Evolutionary conservation across 2,797 vertebrate species (phyloP).

Genomic region (Trachurus trachurus): DNA sequence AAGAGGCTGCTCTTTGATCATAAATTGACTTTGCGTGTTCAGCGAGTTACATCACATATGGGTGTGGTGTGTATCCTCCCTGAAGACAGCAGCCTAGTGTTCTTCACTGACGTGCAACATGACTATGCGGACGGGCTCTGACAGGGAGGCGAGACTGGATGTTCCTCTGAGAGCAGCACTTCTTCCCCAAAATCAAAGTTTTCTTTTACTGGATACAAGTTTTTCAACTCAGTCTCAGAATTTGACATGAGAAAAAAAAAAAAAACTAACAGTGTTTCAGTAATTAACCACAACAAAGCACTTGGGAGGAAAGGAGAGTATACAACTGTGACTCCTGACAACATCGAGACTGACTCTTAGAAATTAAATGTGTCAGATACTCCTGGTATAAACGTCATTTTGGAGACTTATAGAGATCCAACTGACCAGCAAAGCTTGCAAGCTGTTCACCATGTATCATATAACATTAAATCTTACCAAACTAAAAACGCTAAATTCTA

Average conservation of each 20-base stretch:
- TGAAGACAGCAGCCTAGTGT: background rate
- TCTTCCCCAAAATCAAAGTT: background rate
- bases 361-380: background rate
- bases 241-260: background rate
- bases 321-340: background rate
- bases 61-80: constrained; percentile 11
- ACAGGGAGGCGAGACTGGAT: background rate
- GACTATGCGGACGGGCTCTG: background rate
- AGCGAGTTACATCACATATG: constrained; percentile 15
- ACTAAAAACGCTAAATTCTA: too few relatives aligned
- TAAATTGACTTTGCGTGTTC: constrained; percentile 21
- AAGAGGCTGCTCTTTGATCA: background rate
- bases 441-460: background rate
- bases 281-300: background rate
- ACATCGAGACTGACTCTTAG: background rate
- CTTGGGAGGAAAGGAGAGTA: background rate
- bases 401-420: background rate
- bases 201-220: background rate
- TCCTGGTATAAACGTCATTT: background rate
- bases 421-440: too few relatives aligned
- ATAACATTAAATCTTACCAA: background rate
- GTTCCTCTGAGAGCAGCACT: constrained; percentile 2
- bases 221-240: background rate
- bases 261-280: background rate
- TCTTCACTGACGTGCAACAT: constrained; percentile 10